Base-by-base conservation (phyloP, 1,140 invertebrate genomes). In the Papilio helenus region DNA sequence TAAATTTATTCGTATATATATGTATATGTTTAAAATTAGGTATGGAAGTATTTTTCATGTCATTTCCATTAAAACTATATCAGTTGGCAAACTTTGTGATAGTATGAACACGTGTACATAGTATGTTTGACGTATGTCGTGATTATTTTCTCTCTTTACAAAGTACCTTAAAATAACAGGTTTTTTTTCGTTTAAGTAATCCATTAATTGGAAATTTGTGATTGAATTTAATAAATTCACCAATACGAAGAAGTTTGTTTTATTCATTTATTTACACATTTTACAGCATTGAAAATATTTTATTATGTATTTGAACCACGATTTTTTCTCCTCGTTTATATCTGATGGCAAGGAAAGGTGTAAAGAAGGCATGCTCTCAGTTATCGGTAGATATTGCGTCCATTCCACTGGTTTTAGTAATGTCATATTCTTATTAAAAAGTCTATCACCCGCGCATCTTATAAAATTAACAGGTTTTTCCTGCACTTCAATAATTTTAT, bases 181-280 rank as follows among this genome's bases (percentile, higher is more conserved):
- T 92, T 91, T 65, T 61, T 61, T 90, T 90, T 93, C 89, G 83
- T 91, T 71, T 87, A 92, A 92, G 88, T 92, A 92, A 90, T 92
- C 93, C 92, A 90, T 92, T 91, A 90, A 91, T 90, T 92, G 88
- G 91, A 91, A 93, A 79, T 88, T 87, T 89, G 92, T 92, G 90
- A 94, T 94, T 93, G 92, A 94, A 94, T 93, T 94, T 93, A 94
- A 93, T 94, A 93, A 94, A 94, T 94, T 94, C 92, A 88, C 90
- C 88, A 91, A 89, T 84, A 83, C 84, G 26, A 89, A 92, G 89
- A 77, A 81, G 77, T 49, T 61, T 78, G 74, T 85, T 83, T 84
- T 80, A 85, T 89, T 88, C 85, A 85, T 85, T 88, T 87, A 87
- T 86, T 88, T 85, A 78, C 65, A 76, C n/a, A n/a, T n/a, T 82